phyloP scores from a whole-genome alignment of 2,888 invertebrate species.

The Dendrolimus houi region DNA sequence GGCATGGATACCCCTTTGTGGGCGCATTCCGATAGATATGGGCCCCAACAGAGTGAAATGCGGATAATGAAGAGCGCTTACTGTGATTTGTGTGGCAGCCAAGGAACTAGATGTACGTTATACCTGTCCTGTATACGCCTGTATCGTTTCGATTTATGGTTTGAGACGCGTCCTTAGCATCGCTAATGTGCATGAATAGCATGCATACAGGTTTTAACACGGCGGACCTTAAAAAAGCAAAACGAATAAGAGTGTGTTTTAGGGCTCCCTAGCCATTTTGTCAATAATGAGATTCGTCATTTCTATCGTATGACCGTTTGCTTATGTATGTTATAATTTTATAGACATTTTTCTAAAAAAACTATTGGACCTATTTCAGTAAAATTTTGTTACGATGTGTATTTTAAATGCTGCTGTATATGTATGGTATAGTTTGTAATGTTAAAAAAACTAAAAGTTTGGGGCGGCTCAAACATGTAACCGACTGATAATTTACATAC shows the following conservation, averaged over 20 bases:
- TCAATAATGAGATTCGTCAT: too few relatives aligned
- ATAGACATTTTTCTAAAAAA: too few relatives aligned
- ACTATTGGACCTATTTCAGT: too few relatives aligned
- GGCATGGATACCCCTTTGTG: slow-evolving; percentile 63
- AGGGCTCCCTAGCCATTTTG: too few relatives aligned
- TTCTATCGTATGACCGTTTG: too few relatives aligned
- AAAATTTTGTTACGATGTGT: too few relatives aligned
- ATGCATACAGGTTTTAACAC: slow-evolving; percentile 1
- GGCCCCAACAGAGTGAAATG: slow-evolving; percentile 54
- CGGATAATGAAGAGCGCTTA: slow-evolving; percentile 69
- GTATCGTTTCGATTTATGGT: slow-evolving; percentile 13
- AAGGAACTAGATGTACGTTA: slow-evolving; percentile 37
- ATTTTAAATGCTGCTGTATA: too few relatives aligned
- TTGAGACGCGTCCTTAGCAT: slow-evolving; percentile 28
- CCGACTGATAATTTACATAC: too few relatives aligned
- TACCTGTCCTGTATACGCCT: slow-evolving; percentile 15
- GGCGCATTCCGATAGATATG: slow-evolving; percentile 71
- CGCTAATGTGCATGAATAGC: slow-evolving; percentile 30
- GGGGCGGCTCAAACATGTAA: too few relatives aligned
- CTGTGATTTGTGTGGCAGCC: slow-evolving; percentile 67
- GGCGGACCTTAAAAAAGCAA: slow-evolving; percentile 1
- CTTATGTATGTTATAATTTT: too few relatives aligned
- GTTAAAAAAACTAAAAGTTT: too few relatives aligned
- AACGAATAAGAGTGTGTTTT: not conserved
- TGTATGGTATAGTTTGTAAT: too few relatives aligned